phyloP scores from a whole-genome alignment of 1,140 invertebrate genomes.

The Kradibia gibbosae region DNA sequence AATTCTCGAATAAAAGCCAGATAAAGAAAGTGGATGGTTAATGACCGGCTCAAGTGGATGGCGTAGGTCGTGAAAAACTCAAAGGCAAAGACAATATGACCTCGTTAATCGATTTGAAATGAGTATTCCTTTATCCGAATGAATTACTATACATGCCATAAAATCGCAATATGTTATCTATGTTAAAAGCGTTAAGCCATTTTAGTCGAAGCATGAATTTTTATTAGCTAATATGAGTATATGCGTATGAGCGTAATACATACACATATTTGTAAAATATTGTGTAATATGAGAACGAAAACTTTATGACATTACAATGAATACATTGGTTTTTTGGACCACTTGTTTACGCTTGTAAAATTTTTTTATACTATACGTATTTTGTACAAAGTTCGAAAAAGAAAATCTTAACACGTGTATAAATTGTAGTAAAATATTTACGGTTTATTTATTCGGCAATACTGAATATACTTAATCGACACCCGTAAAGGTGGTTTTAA shows the following conservation, averaged over 20 bases:
- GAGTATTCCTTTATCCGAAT: background rate
- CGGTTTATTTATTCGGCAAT: conserved; percentile 14
- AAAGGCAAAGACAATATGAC: conserved; percentile 26
- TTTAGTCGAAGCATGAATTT: conserved; percentile 9
- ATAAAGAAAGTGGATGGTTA: conserved; percentile 42
- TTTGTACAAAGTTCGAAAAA: background rate
- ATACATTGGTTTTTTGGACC: conserved; percentile 7
- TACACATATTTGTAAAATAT: background rate
- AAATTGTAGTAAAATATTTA: conserved; percentile 34
- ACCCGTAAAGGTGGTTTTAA: conserved; percentile 15
- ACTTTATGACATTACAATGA: conserved; percentile 44
- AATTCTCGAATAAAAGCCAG: background rate
- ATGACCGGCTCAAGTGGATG: conserved; percentile 6
- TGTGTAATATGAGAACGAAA: background rate
- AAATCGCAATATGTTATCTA: background rate
- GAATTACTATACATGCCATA: background rate
- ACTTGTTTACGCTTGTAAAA: conserved; percentile 16
- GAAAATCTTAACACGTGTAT: background rate
- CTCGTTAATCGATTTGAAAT: conserved; percentile 23
- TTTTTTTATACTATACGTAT: background rate
- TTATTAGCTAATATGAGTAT: conserved; percentile 10
- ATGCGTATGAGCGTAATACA: background rate
- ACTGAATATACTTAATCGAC: conserved; percentile 11
- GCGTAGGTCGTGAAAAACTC: conserved; percentile 2
- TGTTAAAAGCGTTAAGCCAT: background rate